Conservation (phyloP, 2,113 vertebrate species). For the Sialia sialis region DNA sequence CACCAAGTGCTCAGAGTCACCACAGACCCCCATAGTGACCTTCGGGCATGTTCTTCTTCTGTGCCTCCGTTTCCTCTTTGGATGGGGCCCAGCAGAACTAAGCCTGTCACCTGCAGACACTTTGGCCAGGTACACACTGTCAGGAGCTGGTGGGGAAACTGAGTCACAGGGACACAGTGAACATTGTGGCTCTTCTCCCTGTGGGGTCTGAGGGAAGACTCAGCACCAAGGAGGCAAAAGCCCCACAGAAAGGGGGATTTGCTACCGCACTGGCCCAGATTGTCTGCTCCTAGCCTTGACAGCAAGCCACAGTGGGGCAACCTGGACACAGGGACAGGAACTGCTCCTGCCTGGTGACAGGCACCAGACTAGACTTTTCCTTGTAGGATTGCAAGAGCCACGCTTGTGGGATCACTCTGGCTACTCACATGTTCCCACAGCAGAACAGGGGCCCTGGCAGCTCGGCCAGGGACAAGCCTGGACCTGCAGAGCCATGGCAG, state of each 20-base stretch:
- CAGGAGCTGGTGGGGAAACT: not conserved
- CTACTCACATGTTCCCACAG: rapidly evolving
- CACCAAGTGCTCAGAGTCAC: not conserved
- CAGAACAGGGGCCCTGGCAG: not conserved
- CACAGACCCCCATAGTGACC: not conserved
- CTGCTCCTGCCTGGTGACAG: not conserved
- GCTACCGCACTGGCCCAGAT: rapidly evolving
- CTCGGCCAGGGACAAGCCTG: not conserved
- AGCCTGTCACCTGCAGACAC: not conserved
- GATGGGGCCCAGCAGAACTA: not conserved
- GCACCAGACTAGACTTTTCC: rapidly evolving
- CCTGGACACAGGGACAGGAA: rapidly evolving
- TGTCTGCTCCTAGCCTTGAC: not conserved
- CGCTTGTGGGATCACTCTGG: not conserved
- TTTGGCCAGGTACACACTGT: not conserved
- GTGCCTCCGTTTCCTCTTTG: not conserved
- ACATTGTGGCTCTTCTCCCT: rapidly evolving
- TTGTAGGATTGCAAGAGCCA: not conserved
- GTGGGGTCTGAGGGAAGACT: rapidly evolving
- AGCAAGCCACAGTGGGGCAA: rapidly evolving
- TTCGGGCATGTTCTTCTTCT: not conserved
- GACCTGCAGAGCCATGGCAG: not conserved
- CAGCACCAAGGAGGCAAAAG: rapidly evolving
- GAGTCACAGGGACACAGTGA: not conserved
- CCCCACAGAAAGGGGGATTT: not conserved